These are phyloP conservation scores for Neuroscelio doddi DNA, from an alignment of 2,888 invertebrate genomes.

Conservation along the genomic window DNA sequence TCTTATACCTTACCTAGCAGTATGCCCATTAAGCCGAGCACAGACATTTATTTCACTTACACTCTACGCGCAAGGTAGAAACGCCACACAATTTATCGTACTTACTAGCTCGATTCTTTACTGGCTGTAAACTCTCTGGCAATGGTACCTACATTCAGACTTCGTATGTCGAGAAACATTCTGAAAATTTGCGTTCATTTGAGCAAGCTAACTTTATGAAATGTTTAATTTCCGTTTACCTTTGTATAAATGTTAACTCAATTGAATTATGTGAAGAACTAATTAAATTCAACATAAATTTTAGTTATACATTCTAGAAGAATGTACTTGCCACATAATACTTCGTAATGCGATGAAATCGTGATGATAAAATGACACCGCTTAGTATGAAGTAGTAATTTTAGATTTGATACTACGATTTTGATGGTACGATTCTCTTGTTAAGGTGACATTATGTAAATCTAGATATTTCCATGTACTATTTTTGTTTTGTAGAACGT, in stretches of 20 bases:
- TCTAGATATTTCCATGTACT: too few species aligned
- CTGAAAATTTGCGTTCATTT: constrained; percentile 33
- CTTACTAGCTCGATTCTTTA: constrained; percentile 61
- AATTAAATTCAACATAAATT: too few species aligned
- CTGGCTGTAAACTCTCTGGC: constrained; percentile 54
- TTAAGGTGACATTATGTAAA: too few species aligned
- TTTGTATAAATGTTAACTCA: background rate
- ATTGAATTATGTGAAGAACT: too few species aligned
- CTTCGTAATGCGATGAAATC: too few species aligned
- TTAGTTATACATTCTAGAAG: too few species aligned
- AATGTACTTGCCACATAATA: too few species aligned
- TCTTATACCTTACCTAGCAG: constrained; percentile 43
- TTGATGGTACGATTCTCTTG: too few species aligned
- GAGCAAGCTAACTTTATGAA: constrained; percentile 7
- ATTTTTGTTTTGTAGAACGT: too few species aligned
- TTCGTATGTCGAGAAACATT: constrained; percentile 20
- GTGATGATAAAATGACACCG: too few species aligned
- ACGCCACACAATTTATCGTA: constrained; percentile 59
- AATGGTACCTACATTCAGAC: constrained; percentile 31
- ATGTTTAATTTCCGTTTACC: constrained; percentile 14
- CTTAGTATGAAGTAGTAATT: too few species aligned
- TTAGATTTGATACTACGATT: too few species aligned
- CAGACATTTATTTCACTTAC: constrained; percentile 62
- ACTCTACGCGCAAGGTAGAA: constrained; percentile 50
- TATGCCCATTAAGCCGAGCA: constrained; percentile 53